Evolutionary conservation across 2,113 vertebrate genomes (phyloP).

Genomic region (Sciurus niger): DNA sequence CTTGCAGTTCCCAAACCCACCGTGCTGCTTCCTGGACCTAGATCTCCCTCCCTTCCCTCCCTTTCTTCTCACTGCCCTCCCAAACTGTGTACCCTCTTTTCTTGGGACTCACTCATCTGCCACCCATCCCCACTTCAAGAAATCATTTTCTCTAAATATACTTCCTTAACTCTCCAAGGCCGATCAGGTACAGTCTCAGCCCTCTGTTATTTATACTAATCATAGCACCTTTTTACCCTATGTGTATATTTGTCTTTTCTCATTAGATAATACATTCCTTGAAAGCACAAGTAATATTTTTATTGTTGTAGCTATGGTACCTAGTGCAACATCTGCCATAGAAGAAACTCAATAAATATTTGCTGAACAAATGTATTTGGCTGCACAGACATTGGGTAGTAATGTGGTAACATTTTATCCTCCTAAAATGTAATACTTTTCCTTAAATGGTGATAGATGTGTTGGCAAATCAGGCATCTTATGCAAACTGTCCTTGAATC

Average conservation of each 20-base stretch:
- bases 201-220: neutral
- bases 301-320: neutral
- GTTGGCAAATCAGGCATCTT: conserved; percentile 69
- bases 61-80: neutral
- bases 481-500: conserved; percentile 78
- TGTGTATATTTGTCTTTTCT: conserved; percentile 35
- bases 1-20: neutral
- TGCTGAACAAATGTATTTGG: conserved; percentile 32
- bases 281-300: conserved; percentile 20
- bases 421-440: conserved; percentile 32
- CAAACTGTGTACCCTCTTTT: neutral
- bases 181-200: neutral
- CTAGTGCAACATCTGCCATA: neutral
- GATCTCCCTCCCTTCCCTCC: neutral
- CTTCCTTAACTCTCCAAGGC: conserved; percentile 31
- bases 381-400: neutral
- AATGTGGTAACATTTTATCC: conserved; percentile 14
- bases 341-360: conserved; percentile 34
- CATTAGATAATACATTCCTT: conserved; percentile 26
- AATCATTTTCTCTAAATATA: conserved; percentile 60
- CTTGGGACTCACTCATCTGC: neutral
- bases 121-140: neutral
- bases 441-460: conserved; percentile 52
- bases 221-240: neutral
- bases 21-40: neutral